Percentiles rank a stretch among this genome's conserved stretches.
These are phyloP conservation scores for Paradisaea rubra DNA, from an alignment of 2,113 vertebrate genomes.

Conservation along the genomic window DNA sequence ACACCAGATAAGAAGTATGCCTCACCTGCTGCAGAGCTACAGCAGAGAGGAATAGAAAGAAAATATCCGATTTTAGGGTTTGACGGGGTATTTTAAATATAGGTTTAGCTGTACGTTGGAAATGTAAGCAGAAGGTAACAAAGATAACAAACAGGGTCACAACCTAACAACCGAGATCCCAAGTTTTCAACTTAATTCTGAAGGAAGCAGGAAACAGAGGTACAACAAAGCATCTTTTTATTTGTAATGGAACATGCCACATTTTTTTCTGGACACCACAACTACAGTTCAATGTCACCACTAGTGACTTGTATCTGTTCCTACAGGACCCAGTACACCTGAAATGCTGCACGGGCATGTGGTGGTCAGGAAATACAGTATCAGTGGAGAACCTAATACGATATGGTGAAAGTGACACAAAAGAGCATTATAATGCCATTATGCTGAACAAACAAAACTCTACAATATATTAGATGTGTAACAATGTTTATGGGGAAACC, in stretches of 20 bases:
- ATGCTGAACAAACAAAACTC: not conserved
- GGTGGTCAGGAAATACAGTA: not conserved
- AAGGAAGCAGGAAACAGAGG: not conserved
- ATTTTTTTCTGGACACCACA: not conserved
- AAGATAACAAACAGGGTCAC: not conserved
- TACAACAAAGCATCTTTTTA: not conserved
- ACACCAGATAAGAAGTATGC: not conserved
- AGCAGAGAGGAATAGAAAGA: not conserved
- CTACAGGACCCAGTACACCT: not conserved
- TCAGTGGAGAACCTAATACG: not conserved
- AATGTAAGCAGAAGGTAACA: not conserved
- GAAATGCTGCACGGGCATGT: not conserved
- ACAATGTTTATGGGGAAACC: not conserved
- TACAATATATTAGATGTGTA: not conserved
- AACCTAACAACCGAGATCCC: not conserved
- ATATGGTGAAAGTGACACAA: not conserved
- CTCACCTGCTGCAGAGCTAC: not conserved
- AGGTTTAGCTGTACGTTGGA: not conserved
- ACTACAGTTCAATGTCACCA: not conserved
- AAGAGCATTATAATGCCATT: not conserved
- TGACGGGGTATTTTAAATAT: accelerated
- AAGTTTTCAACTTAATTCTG: not conserved
- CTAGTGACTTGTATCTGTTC: not conserved
- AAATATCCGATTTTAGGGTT: no score
- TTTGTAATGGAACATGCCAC: not conserved